A percentile compares a stretch with the other conserved stretches of the same genome.
These are phyloP conservation scores for Lepidotrigona ventralis DNA, from an alignment of 1,140 invertebrate genomes.

Conservation along the genomic window DNA sequence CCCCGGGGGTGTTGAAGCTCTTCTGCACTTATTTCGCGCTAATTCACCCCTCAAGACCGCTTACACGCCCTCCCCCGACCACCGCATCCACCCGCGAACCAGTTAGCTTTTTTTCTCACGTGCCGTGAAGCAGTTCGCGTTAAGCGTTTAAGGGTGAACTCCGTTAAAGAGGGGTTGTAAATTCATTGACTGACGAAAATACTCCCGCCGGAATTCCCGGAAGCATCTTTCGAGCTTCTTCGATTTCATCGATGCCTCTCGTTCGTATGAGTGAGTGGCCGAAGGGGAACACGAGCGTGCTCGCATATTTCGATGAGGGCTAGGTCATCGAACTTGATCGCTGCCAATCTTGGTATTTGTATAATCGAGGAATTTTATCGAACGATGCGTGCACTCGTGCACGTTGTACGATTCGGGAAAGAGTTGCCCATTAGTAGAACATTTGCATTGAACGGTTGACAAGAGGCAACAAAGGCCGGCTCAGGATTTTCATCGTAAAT, in stretches of 20 bases:
- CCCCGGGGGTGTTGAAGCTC: constrained; percentile 51
- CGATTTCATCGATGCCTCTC: constrained; percentile 18
- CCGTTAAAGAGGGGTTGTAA: constrained; percentile 76
- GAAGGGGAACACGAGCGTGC: not conserved
- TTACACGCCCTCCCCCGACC: constrained; percentile 62
- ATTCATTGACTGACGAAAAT: constrained; percentile 80
- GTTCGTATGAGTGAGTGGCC: not conserved
- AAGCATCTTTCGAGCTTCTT: constrained; percentile 61
- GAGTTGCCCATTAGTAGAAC: constrained; percentile 28
- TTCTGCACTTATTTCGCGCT: constrained; percentile 75
- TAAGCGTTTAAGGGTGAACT: constrained; percentile 73
- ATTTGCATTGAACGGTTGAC: constrained; percentile 61
- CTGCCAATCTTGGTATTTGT: not conserved
- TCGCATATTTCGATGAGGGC: not conserved
- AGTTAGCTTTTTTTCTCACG: constrained; percentile 77
- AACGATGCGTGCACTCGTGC: not conserved
- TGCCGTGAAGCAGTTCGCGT: constrained; percentile 77
- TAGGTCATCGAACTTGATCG: not conserved
- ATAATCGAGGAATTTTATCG: not conserved
- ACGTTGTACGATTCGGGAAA: not conserved
- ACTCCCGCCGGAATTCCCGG: constrained; percentile 64
- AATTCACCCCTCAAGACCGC: constrained; percentile 78
- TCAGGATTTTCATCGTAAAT: constrained; percentile 64
- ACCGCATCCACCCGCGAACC: constrained; percentile 46
- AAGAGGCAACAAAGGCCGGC: constrained; percentile 42